These are phyloP conservation scores for Zaprionus davidi DNA, from an alignment of 1,140 invertebrate genomes.

Conservation along the genomic window DNA sequence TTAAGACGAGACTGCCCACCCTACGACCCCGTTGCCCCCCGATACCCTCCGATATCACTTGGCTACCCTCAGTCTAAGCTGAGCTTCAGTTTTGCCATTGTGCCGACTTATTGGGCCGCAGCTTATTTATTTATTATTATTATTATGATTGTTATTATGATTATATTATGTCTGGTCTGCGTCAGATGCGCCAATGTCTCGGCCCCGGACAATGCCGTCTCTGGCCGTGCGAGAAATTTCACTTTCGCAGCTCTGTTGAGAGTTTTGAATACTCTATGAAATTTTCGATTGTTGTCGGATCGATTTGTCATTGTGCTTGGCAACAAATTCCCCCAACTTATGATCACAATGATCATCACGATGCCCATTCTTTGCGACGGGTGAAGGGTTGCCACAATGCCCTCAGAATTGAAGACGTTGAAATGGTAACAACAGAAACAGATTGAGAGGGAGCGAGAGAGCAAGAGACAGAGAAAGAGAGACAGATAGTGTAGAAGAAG, in stretches of 20 bases:
- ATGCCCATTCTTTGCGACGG: constrained; percentile 15
- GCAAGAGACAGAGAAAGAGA: too few species aligned
- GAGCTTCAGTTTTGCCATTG: constrained; percentile 46
- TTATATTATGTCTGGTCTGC: constrained; percentile 10
- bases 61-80: background rate
- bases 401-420: constrained; percentile 53
- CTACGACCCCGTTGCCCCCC: background rate
- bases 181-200: too few species aligned
- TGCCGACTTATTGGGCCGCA: constrained; percentile 63
- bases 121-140: constrained; percentile 67
- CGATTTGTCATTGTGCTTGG: constrained; percentile 48
- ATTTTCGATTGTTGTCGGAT: constrained; percentile 66
- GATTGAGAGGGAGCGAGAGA: constrained; percentile 4
- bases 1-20: constrained; percentile 10
- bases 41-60: too few species aligned
- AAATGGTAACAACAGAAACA: constrained; percentile 58
- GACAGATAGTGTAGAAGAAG: background rate
- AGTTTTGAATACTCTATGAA: constrained; percentile 60
- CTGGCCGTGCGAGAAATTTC: constrained; percentile 46
- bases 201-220: constrained; percentile 32
- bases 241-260: constrained; percentile 55
- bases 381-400: constrained; percentile 63
- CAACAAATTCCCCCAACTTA: constrained; percentile 13
- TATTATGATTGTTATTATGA: constrained; percentile 28
- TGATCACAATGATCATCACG: background rate